These are phyloP conservation scores for Morpho helenor DNA, from an alignment of 2,888 invertebrate species.

Conservation along the genomic window DNA sequence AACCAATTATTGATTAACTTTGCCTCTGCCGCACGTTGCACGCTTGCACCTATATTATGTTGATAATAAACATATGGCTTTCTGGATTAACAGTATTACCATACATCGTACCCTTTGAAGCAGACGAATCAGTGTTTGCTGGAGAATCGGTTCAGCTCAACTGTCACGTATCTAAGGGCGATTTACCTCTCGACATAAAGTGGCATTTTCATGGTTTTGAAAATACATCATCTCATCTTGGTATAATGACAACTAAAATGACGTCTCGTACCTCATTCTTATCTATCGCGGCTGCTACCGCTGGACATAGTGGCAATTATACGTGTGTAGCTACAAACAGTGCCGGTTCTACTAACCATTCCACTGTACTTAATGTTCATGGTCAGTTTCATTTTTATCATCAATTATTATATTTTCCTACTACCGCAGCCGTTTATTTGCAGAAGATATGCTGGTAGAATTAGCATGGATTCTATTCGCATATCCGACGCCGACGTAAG, in stretches of 20 bases:
- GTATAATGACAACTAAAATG: slow-evolving; percentile 82
- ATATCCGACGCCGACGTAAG: slow-evolving; percentile 45
- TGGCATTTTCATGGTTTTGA: slow-evolving; percentile 87
- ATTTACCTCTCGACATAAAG: slow-evolving; percentile 85
- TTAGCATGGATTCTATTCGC: slow-evolving; percentile 60
- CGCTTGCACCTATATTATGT: slow-evolving; percentile 67
- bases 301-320: slow-evolving; percentile 86
- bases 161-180: slow-evolving; percentile 86
- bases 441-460: slow-evolving; percentile 50
- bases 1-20: slow-evolving; percentile 39
- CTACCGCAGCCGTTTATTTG: slow-evolving; percentile 43
- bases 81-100: slow-evolving; percentile 82
- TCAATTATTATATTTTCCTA: slow-evolving; percentile 25
- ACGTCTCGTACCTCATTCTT: slow-evolving; percentile 84
- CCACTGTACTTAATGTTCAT: slow-evolving; percentile 80
- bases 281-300: slow-evolving; percentile 84
- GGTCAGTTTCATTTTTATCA: slow-evolving; percentile 62
- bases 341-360: slow-evolving; percentile 84
- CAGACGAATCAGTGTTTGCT: slow-evolving; percentile 83
- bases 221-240: slow-evolving; percentile 76
- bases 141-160: slow-evolving; percentile 84
- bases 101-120: slow-evolving; percentile 82
- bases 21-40: slow-evolving; percentile 69
- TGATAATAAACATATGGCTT: slow-evolving; percentile 53
- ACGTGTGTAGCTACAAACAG: slow-evolving; percentile 86